Conservation (phyloP, 2,113 vertebrate species). For the Prolemur simus region DNA sequence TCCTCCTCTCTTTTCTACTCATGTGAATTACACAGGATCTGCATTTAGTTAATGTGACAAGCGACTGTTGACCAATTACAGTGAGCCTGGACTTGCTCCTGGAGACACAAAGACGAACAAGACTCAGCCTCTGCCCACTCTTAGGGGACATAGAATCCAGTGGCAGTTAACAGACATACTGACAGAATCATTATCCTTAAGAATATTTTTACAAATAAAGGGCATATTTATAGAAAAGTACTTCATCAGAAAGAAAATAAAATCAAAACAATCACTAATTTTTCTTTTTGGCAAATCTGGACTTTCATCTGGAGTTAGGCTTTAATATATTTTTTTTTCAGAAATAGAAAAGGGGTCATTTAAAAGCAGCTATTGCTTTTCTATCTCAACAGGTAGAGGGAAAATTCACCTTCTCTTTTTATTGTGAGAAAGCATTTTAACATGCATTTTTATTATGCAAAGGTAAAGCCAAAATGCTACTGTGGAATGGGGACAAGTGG, state of each 20-base stretch:
- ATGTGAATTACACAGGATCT: background rate
- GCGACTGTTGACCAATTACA: background rate
- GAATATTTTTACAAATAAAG: background rate
- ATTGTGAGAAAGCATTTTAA: background rate
- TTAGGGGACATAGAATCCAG: background rate
- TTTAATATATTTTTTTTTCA: background rate
- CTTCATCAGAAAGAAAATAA: constrained; percentile 7
- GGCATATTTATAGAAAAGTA: constrained; percentile 20
- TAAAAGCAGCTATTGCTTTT: constrained; percentile 21
- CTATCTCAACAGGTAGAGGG: background rate
- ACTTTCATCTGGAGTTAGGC: background rate
- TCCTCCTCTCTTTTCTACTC: background rate
- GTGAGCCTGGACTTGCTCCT: background rate
- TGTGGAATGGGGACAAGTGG: background rate
- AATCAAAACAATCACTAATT: background rate
- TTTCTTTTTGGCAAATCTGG: constrained; percentile 20
- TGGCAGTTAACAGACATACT: background rate
- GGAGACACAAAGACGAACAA: background rate
- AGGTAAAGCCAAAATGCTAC: constrained; percentile 2
- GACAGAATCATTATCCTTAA: background rate
- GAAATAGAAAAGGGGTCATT: constrained; percentile 7
- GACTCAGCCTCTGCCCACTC: background rate
- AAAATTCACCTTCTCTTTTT: background rate
- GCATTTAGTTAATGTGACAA: constrained; percentile 11
- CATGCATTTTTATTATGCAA: constrained; percentile 26